Evolutionary conservation across 2,113 vertebrate genomes (phyloP).

Genomic region (Ptilorrhoa leucosticta): DNA sequence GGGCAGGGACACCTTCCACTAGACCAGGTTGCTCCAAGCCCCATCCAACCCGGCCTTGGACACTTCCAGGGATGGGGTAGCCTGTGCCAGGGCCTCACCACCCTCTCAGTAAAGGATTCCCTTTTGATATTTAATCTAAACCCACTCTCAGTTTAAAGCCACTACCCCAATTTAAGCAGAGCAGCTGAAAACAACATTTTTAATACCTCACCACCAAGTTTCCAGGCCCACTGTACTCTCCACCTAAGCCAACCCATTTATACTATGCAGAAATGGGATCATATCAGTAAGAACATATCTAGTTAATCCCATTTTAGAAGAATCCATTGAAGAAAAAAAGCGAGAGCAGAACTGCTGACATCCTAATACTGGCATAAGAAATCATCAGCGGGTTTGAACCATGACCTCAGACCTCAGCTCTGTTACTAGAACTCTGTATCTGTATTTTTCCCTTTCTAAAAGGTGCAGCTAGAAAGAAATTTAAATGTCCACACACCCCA

Average conservation of each 20-base stretch:
- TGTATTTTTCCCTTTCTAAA: not conserved
- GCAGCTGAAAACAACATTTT: not conserved
- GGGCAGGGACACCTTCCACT: not conserved
- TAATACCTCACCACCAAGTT: not conserved
- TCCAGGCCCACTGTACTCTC: not conserved
- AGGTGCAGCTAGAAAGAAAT: not conserved
- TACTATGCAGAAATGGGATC: not conserved
- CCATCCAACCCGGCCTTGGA: rapidly evolving
- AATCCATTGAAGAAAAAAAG: not conserved
- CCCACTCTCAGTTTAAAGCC: not conserved
- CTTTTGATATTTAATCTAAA: not conserved
- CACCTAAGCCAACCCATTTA: not conserved
- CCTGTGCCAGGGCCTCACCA: not conserved
- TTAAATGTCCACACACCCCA: rapidly evolving
- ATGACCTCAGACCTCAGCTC: not conserved
- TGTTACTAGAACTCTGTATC: not conserved
- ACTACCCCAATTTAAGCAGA: not conserved
- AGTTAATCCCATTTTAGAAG: not conserved
- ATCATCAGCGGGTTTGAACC: not conserved
- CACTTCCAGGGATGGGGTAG: not conserved
- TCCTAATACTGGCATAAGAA: not conserved
- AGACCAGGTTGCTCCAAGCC: not conserved
- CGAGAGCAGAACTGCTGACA: not conserved
- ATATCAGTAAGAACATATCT: not conserved
- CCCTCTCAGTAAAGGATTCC: not conserved